Evolutionary conservation across 1,140 invertebrate genomes (phyloP), one percentile per base, ranked within the genome.

Genomic region (Apocrypta bakeri): DNA sequence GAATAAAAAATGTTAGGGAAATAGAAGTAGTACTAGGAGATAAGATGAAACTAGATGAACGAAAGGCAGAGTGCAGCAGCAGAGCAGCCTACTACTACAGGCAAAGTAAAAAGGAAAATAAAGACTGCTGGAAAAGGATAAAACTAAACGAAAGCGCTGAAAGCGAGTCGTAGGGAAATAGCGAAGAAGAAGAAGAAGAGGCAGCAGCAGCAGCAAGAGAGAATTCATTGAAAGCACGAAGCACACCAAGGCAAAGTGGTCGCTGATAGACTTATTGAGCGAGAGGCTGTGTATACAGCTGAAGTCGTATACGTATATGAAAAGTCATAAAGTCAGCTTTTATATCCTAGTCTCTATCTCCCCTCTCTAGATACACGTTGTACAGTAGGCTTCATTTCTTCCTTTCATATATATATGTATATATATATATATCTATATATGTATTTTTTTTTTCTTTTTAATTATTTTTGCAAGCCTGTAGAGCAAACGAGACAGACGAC

Each of bases 11-110:
- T 79, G 75, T 68, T 83, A 33, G 8, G 56, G 73, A 83, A 83
- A 83, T 79, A 82, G 74, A n/a, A 42, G 40, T 42, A 56, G 48
- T 56, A 37, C 33, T 37, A 78, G 68, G 66, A 80, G 81, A 83
- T 83, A 83, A 83, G 76, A 83, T 83, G 76, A 83, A 83, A 83
- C 69, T 83, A 82, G 81, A 82, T 82, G 75, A 82, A 48, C 81
- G 31, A 25, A 21, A 14, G 6, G 74, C 63, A 21, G n/a, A 31
- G 48, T 9, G 48, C 29, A 33, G 24, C 29, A 73, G 17, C 37
- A 11, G n/a, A n/a, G 42, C 78, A 17, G 24, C 31, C 14, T 33
- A 1, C 64, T 17, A 27, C 48, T 56, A n/a, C 48, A 74, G 75
- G 81, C 71, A 66, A 69, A 77, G 76, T 73, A 56, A 79, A 74